Conservation (phyloP, 2,888 invertebrate species). For the Parthenolecanium corni region DNA sequence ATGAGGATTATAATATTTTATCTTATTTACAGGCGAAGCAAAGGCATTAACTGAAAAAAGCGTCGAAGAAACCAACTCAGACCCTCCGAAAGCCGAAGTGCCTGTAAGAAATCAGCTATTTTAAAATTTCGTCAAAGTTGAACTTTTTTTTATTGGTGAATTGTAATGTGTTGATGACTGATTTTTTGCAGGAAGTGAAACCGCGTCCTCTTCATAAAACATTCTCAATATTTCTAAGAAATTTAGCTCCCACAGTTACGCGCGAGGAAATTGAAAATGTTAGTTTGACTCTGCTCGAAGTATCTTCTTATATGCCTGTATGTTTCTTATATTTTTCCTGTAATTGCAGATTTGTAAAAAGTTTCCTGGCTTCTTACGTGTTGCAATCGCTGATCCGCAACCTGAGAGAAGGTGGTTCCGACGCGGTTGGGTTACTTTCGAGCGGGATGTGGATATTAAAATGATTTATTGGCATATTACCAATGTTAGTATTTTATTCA, state of each 20-base stretch:
- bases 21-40: conserved; percentile 12
- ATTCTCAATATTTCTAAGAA: conserved; percentile 90
- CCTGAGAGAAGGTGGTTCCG: conserved; percentile 93
- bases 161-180: neutral
- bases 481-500: conserved; percentile 53
- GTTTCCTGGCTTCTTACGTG: conserved; percentile 85
- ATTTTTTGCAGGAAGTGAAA: conserved; percentile 34
- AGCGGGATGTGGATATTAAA: conserved; percentile 92
- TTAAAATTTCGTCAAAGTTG: neutral
- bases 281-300: conserved; percentile 37
- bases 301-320: neutral
- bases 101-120: neutral
- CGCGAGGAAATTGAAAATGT: conserved; percentile 93
- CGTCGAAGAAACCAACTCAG: neutral
- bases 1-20: neutral
- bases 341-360: conserved; percentile 44
- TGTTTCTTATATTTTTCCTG: neutral
- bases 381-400: conserved; percentile 92
- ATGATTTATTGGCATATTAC: conserved; percentile 99
- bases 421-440: conserved; percentile 96
- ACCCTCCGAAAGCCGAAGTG: neutral
- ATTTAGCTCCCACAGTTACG: conserved; percentile 89
- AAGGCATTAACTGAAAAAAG: conserved; percentile 15
- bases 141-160: neutral
- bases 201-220: conserved; percentile 82